Percentiles rank a stretch among this genome's conserved stretches.
phyloP scores from a whole-genome alignment of 2,113 vertebrate genomes.

The Fukomys damarensis region DNA sequence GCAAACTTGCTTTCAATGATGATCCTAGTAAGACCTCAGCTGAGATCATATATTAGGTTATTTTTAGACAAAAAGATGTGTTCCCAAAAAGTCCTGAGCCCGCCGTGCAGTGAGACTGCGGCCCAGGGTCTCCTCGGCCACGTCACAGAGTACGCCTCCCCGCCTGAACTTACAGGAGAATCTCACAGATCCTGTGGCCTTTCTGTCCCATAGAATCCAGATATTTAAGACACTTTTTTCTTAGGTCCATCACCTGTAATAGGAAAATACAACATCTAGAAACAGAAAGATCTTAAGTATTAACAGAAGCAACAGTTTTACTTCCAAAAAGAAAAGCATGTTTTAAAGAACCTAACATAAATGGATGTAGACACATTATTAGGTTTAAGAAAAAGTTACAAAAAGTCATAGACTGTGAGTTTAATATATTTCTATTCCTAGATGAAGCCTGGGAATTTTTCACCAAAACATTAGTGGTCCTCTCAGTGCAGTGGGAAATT shows the following conservation, averaged over 20 bases:
- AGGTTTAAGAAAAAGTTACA: not conserved
- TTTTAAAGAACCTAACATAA: slow-evolving; percentile 16
- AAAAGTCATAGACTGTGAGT: not conserved
- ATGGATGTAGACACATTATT: slow-evolving; percentile 1
- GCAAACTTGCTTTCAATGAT: not conserved
- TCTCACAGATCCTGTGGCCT: slow-evolving; percentile 90
- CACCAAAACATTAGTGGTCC: not conserved
- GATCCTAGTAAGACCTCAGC: not conserved
- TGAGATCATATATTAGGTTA: not conserved
- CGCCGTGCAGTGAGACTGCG: not conserved
- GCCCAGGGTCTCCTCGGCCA: not conserved
- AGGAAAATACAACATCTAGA: slow-evolving; percentile 57
- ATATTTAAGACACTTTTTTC: slow-evolving; percentile 89
- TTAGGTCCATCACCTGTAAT: slow-evolving; percentile 91
- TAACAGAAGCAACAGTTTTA: slow-evolving; percentile 8
- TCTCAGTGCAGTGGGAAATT: not conserved
- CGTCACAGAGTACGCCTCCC: not conserved
- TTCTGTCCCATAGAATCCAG: slow-evolving; percentile 94
- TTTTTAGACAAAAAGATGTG: slow-evolving; percentile 27
- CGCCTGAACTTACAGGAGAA: slow-evolving; percentile 91
- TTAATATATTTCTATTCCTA: slow-evolving; percentile 12
- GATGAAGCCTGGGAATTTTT: slow-evolving; percentile 50
- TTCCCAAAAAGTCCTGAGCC: not conserved
- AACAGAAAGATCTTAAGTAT: slow-evolving; percentile 15
- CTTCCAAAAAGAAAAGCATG: slow-evolving; percentile 43